Conservation (phyloP, 2,113 vertebrate genomes). For the Oryzias woworae region DNA sequence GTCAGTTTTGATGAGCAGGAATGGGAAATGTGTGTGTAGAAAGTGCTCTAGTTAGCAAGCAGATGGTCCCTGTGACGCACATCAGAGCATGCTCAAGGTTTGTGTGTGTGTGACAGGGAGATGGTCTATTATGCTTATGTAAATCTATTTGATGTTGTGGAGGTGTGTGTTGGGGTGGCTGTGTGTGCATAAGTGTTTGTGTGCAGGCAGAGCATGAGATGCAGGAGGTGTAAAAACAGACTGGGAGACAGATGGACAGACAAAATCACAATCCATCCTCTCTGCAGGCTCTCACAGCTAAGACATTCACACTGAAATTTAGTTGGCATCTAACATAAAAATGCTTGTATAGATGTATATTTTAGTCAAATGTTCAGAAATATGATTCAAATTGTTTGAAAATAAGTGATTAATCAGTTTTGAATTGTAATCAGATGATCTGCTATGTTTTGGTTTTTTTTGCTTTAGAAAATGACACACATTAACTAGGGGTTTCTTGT, state of each 20-base stretch:
- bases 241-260: conserved; percentile 75
- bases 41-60: conserved; percentile 64
- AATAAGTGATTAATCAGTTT: no score
- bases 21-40: conserved; percentile 39
- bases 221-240: conserved; percentile 66
- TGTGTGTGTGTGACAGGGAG: conserved; percentile 35
- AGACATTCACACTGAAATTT: conserved; percentile 52
- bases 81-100: conserved; percentile 48
- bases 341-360: not conserved
- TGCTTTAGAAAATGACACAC: not conserved
- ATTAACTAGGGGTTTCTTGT: no score
- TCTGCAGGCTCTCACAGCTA: conserved; percentile 55
- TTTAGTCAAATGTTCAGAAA: no score
- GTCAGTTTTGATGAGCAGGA: conserved; percentile 8
- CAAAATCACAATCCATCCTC: conserved; percentile 57
- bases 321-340: conserved; percentile 29
- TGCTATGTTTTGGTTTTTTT: not conserved
- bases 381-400: no score
- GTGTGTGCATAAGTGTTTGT: conserved; percentile 16
- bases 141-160: conserved; percentile 34
- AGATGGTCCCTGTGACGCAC: conserved; percentile 74
- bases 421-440: not conserved
- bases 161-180: conserved; percentile 9
- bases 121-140: conserved; percentile 30
- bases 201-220: conserved; percentile 36